Conservation (phyloP, 2,113 vertebrate genomes). For the Poicephalus meyeri region DNA sequence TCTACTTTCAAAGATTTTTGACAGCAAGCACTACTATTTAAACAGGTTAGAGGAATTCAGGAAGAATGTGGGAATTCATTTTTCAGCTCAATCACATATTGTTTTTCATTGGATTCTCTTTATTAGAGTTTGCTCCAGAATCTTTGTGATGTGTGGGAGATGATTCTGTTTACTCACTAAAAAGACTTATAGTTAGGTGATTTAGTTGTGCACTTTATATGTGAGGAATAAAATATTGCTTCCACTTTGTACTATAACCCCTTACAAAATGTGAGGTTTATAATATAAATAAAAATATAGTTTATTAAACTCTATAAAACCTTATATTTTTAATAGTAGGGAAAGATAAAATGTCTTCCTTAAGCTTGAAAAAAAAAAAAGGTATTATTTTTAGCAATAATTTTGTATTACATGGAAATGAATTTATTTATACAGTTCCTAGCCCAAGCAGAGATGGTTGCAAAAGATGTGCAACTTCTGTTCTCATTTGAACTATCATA, state of each 20-base stretch:
- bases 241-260: constrained; percentile 11
- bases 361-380: background rate
- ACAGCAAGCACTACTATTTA: background rate
- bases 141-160: background rate
- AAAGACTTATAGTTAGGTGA: constrained; percentile 1
- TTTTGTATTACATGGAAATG: constrained; percentile 27
- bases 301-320: background rate
- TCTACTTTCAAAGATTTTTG: background rate
- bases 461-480: background rate
- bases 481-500: background rate
- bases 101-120: background rate
- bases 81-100: background rate
- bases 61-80: background rate
- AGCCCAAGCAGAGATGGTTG: background rate
- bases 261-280: background rate
- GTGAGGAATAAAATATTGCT: background rate
- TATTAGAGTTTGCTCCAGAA: background rate
- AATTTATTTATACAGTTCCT: background rate
- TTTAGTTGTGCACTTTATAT: constrained; percentile 26
- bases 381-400: constrained; percentile 62
- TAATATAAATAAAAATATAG: constrained; percentile 10
- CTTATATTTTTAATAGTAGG: background rate
- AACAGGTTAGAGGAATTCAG: background rate
- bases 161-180: background rate
- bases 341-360: constrained; percentile 38